Evolutionary conservation across 2,797 vertebrate species (phyloP), one percentile per base, ranked within the genome.

Genomic region (Gobionotothen gibberifrons): DNA sequence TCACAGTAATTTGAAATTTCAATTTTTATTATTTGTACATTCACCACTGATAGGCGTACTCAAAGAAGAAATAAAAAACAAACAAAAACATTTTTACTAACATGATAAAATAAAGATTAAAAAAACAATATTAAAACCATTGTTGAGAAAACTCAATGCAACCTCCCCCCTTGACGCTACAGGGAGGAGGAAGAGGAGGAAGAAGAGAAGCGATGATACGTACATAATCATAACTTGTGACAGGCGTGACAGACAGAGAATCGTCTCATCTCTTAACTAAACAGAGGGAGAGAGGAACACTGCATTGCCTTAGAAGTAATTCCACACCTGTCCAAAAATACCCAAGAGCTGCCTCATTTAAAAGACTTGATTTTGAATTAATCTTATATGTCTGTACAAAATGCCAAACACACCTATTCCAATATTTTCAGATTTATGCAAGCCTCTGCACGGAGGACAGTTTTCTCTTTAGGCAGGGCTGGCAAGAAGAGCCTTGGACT

Each of bases 1-100:
- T 67, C 42, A 81, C 81, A 74, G 60, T 69, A 46, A 78, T 85
- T 85, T 92, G 84, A 93, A 92, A 91, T 64, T 86, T 93, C 85
- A 90, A 78, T 93, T 94, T 94, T 94, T 95, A 94, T 95, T 95
- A 93, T 95, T 95, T 95, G 90, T 95, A 95, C 94, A 95, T 95
- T 95, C 93, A 95, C 93, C 94, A 95, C 92, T 94, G 92, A 95
- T 93, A 93, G 92, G 94, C 90, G 93, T 94, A 94, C 92, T 92
- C 90, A 92, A 94, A 93, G 89, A 88, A 87, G 69, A 83, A 90
- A 89, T 89, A 70, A 71, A 87, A 44, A 47, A 12, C n/a, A 29
- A 36, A 36, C 7, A 69, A 3, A 73, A 89, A 88, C 85, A 79
- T 92, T 92, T 90, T 89, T 90, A 93, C 91, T 94, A 94, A 94